Percentiles rank a stretch among this genome's conserved stretches.
Evolutionary conservation across 1,140 invertebrate species (phyloP).

Genomic region (Maniola jurtina): DNA sequence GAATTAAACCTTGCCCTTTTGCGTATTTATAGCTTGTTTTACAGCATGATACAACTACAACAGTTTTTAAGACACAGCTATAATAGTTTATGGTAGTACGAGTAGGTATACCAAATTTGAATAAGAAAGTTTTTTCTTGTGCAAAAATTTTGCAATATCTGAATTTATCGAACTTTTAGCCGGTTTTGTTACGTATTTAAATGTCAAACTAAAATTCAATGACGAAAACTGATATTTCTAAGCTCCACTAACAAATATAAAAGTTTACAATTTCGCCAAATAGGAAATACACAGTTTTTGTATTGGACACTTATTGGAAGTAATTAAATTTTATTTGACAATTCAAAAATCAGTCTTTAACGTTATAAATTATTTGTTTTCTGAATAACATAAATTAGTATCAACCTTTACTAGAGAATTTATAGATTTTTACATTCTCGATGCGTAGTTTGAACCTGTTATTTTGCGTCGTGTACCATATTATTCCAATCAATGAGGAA

Average conservation of each 20-base stretch:
- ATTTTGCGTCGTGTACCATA: not conserved
- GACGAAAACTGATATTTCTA: not conserved
- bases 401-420: not conserved
- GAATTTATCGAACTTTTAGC: not conserved
- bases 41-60: not conserved
- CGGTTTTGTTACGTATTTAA: constrained; percentile 7
- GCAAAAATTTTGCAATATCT: not conserved
- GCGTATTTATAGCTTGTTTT: constrained; percentile 21
- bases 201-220: not conserved
- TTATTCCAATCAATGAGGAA: not conserved
- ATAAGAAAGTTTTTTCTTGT: not conserved
- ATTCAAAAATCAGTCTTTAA: too few species aligned
- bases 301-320: too few species aligned
- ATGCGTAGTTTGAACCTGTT: too few species aligned
- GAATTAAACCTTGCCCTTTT: constrained; percentile 25
- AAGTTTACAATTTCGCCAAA: too few species aligned
- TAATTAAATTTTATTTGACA: too few species aligned
- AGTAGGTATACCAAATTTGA: not conserved
- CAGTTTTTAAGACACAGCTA: not conserved
- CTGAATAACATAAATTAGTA: too few species aligned
- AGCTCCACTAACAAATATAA: not conserved
- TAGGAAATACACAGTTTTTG: too few species aligned
- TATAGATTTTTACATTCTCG: not conserved
- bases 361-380: too few species aligned
- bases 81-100: too few species aligned